Conservation (phyloP, 2,888 invertebrate genomes). For the Nebria brevicollis region DNA sequence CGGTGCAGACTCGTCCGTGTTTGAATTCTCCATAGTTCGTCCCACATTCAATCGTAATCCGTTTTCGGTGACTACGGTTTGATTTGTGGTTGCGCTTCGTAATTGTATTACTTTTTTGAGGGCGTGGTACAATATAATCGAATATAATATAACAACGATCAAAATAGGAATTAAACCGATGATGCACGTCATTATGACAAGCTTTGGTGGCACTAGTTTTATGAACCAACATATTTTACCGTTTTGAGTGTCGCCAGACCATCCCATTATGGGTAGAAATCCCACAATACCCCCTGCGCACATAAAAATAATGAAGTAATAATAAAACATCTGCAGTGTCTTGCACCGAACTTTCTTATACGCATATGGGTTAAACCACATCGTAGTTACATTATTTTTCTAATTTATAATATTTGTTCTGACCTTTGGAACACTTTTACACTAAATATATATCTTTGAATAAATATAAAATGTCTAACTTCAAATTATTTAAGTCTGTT, state of each 20-base stretch:
- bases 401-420: no score
- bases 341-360: no score
- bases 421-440: no score
- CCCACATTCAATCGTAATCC: conserved; percentile 55
- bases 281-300: conserved; percentile 68
- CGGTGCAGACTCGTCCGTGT: conserved; percentile 34
- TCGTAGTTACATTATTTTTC: no score
- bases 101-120: conserved; percentile 67
- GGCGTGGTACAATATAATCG: conserved; percentile 69
- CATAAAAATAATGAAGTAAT: conserved; percentile 21
- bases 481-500: no score
- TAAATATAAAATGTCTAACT: no score
- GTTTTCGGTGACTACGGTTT: conserved; percentile 58
- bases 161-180: conserved; percentile 67
- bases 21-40: conserved; percentile 47
- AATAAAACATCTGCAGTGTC: no score
- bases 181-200: conserved; percentile 68
- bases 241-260: conserved; percentile 66
- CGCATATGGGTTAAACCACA: no score
- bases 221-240: conserved; percentile 70
- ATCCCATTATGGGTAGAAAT: conserved; percentile 70
- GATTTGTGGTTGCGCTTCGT: conserved; percentile 57
- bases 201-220: conserved; percentile 66
- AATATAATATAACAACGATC: conserved; percentile 65
- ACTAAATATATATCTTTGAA: no score